Evolutionary conservation across 92 coral and sea anemone genomes (phyloP).

Genomic region (Epizoanthus stellaris): DNA sequence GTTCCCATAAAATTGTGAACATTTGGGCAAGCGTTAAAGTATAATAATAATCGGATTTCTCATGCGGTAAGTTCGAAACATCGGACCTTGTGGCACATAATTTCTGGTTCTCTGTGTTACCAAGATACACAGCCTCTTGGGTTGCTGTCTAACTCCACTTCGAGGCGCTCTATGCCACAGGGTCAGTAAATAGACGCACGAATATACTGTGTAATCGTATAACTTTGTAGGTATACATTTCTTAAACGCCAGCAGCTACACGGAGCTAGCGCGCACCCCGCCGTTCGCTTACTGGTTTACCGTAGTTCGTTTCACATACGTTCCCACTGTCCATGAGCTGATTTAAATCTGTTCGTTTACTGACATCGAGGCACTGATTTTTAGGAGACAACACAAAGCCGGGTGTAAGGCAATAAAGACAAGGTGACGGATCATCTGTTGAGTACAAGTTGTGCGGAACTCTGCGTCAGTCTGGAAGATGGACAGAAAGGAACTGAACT

Average conservation of each 20-base stretch:
- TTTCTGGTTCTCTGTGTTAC: not conserved
- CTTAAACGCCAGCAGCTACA: not conserved
- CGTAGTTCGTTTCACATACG: not conserved
- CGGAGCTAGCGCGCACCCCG: not conserved
- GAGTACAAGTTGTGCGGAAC: not conserved
- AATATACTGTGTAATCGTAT: not conserved
- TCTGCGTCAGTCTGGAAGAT: not conserved
- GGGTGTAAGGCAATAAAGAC: not conserved
- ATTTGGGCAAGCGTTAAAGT: too few relatives aligned
- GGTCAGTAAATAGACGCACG: not conserved
- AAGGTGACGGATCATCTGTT: not conserved
- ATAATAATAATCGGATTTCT: too few relatives aligned
- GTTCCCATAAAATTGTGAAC: too few relatives aligned
- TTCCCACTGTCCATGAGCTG: not conserved
- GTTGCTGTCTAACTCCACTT: not conserved
- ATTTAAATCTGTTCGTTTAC: not conserved
- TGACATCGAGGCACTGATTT: not conserved
- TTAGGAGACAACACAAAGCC: not conserved
- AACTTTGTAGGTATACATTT: not conserved
- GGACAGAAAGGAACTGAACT: not conserved
- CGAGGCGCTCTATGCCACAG: not conserved
- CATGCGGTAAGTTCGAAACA: too few relatives aligned
- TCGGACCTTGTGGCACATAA: not conserved
- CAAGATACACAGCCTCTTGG: not conserved
- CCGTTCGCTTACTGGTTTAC: not conserved